Evolutionary conservation across 2,888 invertebrate species (phyloP).

Genomic region (Pyralis farinalis): DNA sequence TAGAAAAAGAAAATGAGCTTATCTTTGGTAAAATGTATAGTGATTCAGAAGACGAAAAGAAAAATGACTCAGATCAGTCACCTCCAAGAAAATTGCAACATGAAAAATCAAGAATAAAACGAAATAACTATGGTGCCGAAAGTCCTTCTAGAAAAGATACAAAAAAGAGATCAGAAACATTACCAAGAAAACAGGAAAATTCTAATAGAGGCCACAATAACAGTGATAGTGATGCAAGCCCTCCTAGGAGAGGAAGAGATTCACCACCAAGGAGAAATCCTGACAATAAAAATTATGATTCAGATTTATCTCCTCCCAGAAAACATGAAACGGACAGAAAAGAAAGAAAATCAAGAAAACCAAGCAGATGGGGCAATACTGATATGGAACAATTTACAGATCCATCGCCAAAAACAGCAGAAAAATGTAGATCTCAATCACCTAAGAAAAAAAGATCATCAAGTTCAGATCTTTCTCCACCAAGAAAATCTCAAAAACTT

Average conservation of each 20-base stretch:
- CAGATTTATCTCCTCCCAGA: conserved; percentile 1
- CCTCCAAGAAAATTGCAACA: conserved; percentile 25
- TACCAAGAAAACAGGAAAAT: conserved; percentile 16
- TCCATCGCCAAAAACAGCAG: no score
- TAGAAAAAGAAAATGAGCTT: conserved; percentile 65
- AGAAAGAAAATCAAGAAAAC: no score
- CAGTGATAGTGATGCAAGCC: conserved; percentile 61
- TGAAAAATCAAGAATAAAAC: conserved; percentile 5
- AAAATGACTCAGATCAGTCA: conserved; percentile 45
- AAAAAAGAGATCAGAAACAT: conserved; percentile 32
- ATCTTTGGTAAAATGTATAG: conserved; percentile 76
- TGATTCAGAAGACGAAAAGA: conserved; percentile 66
- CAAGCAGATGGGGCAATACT: no score
- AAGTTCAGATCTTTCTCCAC: no score
- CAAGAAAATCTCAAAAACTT: conserved; percentile 10
- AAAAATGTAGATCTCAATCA: no score
- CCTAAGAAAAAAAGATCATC: no score
- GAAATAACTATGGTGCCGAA: conserved; percentile 39
- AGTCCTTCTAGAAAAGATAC: conserved; percentile 40
- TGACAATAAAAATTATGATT: neutral
- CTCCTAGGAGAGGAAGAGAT: conserved; percentile 37
- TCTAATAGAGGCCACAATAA: conserved; percentile 23
- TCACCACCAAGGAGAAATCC: no score
- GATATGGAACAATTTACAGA: no score
- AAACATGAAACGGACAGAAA: conserved; percentile 4